phyloP scores from a whole-genome alignment of 37 sponge, comb jelly and placozoan species.

The Geodia barretti region DNA sequence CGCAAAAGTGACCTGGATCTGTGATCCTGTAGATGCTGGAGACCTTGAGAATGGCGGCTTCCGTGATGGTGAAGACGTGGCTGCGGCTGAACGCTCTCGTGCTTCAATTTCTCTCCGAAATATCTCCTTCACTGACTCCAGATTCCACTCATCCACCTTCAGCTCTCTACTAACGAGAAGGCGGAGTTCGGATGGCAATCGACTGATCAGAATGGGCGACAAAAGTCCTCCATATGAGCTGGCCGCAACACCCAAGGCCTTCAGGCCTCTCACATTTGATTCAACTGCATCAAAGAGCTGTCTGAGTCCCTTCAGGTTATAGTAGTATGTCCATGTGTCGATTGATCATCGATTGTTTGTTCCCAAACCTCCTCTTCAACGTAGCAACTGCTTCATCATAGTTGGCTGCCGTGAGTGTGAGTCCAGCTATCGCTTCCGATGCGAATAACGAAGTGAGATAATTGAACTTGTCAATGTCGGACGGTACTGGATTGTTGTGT shows the following conservation, averaged over 20 bases:
- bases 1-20: background rate
- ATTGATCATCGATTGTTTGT: conserved; percentile 29
- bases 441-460: background rate
- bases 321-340: conserved; percentile 20
- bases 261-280: conserved; percentile 10
- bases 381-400: conserved; percentile 11
- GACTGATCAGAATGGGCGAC: conserved; percentile 17
- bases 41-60: background rate
- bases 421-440: background rate
- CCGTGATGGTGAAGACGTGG: background rate
- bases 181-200: conserved; percentile 14
- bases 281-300: conserved; percentile 25
- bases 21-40: conserved; percentile 10
- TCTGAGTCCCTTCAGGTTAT: conserved; percentile 26
- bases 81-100: conserved; percentile 8
- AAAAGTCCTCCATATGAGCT: conserved; percentile 27
- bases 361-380: conserved; percentile 19
- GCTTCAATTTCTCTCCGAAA: conserved; percentile 16
- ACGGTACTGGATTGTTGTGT: background rate
- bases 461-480: background rate
- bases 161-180: conserved; percentile 19
- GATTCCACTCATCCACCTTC: conserved; percentile 21
- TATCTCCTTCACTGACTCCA: conserved; percentile 11
- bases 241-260: conserved; percentile 24
- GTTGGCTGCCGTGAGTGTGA: conserved; percentile 7